These are phyloP conservation scores for Conus ventricosus DNA, from an alignment of 1,140 invertebrate species.

Conservation along the genomic window DNA sequence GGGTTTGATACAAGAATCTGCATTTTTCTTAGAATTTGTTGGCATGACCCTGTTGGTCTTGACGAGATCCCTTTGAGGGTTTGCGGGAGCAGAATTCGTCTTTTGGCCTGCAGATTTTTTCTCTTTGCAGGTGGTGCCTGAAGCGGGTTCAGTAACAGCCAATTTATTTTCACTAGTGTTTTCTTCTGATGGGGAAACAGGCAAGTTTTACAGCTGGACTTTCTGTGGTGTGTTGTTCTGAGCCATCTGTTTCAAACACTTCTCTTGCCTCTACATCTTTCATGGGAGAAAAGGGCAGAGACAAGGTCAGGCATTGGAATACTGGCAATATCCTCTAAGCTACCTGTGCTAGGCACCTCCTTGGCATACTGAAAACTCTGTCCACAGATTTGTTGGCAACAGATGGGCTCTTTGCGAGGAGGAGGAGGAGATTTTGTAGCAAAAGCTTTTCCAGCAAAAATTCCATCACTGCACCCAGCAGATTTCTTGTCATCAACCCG, in stretches of 20 bases:
- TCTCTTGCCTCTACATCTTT: background rate
- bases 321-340: constrained; percentile 9
- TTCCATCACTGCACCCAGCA: background rate
- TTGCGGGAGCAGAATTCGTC: background rate
- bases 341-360: background rate
- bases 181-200: background rate
- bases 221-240: background rate
- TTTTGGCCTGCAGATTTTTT: constrained; percentile 1
- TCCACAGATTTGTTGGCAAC: constrained; percentile 18
- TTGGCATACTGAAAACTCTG: background rate
- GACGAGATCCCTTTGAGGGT: background rate
- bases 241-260: background rate
- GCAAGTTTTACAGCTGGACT: background rate
- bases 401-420: constrained; percentile 45
- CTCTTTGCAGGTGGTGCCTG: background rate
- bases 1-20: constrained; percentile 22
- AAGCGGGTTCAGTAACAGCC: background rate
- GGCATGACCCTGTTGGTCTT: background rate
- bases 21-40: constrained; percentile 16
- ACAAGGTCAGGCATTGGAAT: constrained; percentile 32
- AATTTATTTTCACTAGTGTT: background rate
- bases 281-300: constrained; percentile 2
- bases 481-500: background rate
- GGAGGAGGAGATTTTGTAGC: background rate
- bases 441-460: background rate